Evolutionary conservation across 2,113 vertebrate genomes (phyloP), one percentile per base, ranked within the genome.

Genomic region (Xiphorhynchus elegans): DNA sequence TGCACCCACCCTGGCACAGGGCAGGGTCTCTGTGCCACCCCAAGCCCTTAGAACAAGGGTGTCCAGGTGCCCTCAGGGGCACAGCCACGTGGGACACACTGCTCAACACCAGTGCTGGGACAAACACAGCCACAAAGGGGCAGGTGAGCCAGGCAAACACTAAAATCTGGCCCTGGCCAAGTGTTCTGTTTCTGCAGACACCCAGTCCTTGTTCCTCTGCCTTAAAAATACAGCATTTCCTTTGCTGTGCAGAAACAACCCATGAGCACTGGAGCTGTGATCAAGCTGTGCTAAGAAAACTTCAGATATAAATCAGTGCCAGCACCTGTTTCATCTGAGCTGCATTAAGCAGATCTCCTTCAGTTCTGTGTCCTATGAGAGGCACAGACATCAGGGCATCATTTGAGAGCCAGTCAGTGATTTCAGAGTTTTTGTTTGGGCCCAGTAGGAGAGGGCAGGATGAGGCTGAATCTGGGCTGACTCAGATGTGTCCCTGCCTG

Each of bases 251-350:
- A 15, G 55, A 31, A 37, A 24, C 2, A 64, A 66, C 11, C 25
- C 33, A 5, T 0, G 0, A 10, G 20, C 1, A 2, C 16, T 16
- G 8, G 17, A 49, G 49, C 25, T 59, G 9, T 10, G 50, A 40
- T 11, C 17, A 50, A n/a, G 39, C 23, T 68, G 35, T 23, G 25
- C 7, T 52, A 59, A 39, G 55, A 50, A 37, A 55, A 80, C 23
- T 4, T 35, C 31, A n/a, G 42, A 60, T 81, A 35, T 2, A 33
- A 55, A 78, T 33, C 21, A 69, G 20, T 13, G 44, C n/a, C 55
- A 80, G 28, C 5, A 3, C 28, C 37, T 25, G 3, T 40, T 84
- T 64, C 50, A 62, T 5, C 21, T 0, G 2, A 75, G 42, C 31
- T 46, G 40, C 33, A 20, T 17, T 19, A 11, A 56, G 75, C 10